A percentile compares a stretch with the other conserved stretches of the same genome.
Evolutionary conservation across 2,797 vertebrate genomes (phyloP).

Genomic region (Emydoidea blandingii): DNA sequence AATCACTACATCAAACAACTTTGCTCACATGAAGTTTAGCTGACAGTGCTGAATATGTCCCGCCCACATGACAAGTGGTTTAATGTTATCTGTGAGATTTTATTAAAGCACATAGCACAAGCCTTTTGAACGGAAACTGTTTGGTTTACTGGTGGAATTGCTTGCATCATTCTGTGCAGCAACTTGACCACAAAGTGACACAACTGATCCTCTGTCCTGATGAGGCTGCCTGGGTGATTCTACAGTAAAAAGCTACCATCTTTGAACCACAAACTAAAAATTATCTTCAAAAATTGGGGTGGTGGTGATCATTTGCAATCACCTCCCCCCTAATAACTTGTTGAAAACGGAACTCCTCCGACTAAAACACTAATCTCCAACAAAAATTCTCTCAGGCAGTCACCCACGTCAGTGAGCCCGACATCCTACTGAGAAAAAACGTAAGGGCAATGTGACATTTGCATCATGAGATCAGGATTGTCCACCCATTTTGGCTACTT

Average conservation of each 20-base stretch:
- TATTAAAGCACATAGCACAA: neutral
- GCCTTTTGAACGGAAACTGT: neutral
- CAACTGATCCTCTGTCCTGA: neutral
- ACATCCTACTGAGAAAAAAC: neutral
- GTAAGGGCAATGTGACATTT: neutral
- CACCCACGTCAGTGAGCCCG: neutral
- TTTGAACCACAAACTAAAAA: neutral
- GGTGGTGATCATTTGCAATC: neutral
- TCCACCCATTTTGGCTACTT: neutral
- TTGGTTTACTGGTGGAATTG: neutral
- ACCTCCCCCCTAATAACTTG: neutral
- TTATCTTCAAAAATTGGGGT: neutral
- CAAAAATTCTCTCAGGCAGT: neutral
- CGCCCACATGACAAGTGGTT: neutral
- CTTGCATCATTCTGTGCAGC: neutral
- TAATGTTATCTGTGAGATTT: neutral
- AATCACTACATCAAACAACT: neutral
- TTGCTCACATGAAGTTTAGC: neutral
- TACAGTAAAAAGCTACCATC: neutral
- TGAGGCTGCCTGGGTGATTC: neutral
- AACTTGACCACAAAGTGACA: neutral
- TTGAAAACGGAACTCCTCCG: neutral
- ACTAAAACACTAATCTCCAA: neutral
- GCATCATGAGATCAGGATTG: neutral
- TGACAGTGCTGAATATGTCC: neutral